These are phyloP conservation scores for Lindbergichthys nudifrons DNA, from an alignment of 2,797 vertebrate species.

Conservation along the genomic window DNA sequence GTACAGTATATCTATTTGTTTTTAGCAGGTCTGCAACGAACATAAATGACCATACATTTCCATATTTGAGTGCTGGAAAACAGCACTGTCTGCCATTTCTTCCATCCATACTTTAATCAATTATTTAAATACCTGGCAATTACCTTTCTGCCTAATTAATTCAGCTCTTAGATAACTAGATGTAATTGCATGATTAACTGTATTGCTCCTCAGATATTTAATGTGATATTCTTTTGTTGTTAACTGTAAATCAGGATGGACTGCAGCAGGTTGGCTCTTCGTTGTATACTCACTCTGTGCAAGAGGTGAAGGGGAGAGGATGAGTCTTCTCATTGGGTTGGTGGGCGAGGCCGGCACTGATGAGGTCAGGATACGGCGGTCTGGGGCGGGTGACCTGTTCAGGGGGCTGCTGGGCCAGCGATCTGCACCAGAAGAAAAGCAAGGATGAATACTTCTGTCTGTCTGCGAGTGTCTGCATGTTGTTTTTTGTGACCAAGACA, in stretches of 20 bases:
- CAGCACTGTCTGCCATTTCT: no score
- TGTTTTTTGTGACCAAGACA: not conserved
- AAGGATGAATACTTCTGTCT: not conserved
- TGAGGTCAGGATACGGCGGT: slow-evolving; percentile 78
- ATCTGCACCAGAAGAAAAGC: slow-evolving; percentile 55
- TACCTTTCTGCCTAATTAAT: no score
- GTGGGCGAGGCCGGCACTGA: slow-evolving; percentile 79
- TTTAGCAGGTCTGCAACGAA: not conserved
- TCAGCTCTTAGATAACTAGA: no score
- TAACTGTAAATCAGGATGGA: not conserved
- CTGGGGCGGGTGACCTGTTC: slow-evolving; percentile 76
- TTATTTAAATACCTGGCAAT: no score
- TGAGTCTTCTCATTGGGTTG: slow-evolving; percentile 85
- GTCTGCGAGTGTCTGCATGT: not conserved
- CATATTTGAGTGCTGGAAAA: no score
- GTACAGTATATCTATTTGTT: not conserved
- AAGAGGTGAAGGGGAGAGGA: slow-evolving; percentile 84
- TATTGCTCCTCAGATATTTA: not conserved
- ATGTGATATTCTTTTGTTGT: not conserved
- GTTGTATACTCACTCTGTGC: slow-evolving; percentile 75
- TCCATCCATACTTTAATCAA: no score
- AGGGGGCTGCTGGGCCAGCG: slow-evolving; percentile 77
- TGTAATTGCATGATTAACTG: not conserved
- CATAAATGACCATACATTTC: no score
- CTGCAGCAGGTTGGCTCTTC: not conserved